A percentile compares a stretch with the other conserved stretches of the same genome.
Conservation (phyloP, 2,888 invertebrate species). For the Drosophila pseudotakahashii region DNA sequence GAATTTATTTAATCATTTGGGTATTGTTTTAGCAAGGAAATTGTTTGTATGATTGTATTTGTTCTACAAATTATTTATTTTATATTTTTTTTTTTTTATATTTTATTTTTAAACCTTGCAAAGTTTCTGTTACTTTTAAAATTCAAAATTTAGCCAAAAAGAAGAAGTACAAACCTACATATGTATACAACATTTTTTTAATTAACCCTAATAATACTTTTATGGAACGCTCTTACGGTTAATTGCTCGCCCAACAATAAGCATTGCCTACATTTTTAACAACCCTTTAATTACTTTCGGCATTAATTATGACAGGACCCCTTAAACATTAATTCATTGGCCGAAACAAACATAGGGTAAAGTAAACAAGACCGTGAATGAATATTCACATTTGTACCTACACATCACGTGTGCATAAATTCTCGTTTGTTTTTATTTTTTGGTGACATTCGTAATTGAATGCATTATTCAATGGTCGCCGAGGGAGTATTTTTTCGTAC, state of each 20-base stretch:
- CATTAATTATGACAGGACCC: constrained; percentile 18
- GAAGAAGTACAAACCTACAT: too few relatives aligned
- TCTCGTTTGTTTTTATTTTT: constrained; percentile 6
- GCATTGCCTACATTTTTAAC: background rate
- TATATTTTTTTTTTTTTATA: too few relatives aligned
- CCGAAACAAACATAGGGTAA: constrained; percentile 1
- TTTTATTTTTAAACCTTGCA: too few relatives aligned
- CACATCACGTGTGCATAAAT: constrained; percentile 5
- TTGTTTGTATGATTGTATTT: too few relatives aligned
- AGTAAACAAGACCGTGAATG: too few relatives aligned
- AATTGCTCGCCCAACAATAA: background rate
- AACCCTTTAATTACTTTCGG: constrained; percentile 11
- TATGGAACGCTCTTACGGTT: background rate
- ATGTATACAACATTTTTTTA: too few relatives aligned
- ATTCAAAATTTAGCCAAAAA: too few relatives aligned
- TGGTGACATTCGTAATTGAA: constrained; percentile 60
- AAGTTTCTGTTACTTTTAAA: too few relatives aligned
- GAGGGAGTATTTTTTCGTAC: constrained; percentile 48
- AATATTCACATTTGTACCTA: background rate
- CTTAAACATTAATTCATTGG: constrained; percentile 5
- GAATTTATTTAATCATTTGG: too few relatives aligned
- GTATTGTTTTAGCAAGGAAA: too few relatives aligned
- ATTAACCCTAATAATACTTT: background rate
- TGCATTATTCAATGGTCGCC: constrained; percentile 61
- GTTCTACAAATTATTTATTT: too few relatives aligned